A percentile compares a stretch with the other conserved stretches of the same genome.
Conservation (phyloP, 2,888 invertebrate genomes). For the Cheilosia soror region DNA sequence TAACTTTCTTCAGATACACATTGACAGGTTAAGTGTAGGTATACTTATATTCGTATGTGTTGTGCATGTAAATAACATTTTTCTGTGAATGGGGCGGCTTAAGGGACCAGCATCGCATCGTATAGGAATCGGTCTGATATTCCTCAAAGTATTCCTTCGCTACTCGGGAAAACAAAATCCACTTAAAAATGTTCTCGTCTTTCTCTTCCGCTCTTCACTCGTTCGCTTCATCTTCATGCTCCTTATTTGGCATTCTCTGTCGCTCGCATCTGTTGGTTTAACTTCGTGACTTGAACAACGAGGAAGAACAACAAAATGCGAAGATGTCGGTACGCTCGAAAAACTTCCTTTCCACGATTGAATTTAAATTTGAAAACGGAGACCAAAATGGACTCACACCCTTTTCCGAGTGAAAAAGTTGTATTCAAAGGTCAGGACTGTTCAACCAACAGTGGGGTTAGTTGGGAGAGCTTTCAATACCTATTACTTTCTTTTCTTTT, state of each 20-base stretch:
- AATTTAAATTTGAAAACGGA: conserved; percentile 68
- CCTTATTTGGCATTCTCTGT: conserved; percentile 31
- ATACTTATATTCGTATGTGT: too few relatives aligned
- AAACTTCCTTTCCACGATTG: conserved; percentile 61
- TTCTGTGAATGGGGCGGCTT: conserved; percentile 16
- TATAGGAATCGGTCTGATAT: conserved; percentile 15
- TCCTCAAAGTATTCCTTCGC: conserved; percentile 2
- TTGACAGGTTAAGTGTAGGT: conserved; percentile 58
- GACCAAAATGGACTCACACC: conserved; percentile 50
- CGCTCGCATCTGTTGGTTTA: conserved; percentile 46
- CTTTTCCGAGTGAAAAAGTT: conserved; percentile 6
- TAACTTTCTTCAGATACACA: conserved; percentile 32
- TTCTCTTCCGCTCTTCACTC: conserved; percentile 25
- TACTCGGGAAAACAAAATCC: conserved; percentile 67
- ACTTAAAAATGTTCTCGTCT: conserved; percentile 60
- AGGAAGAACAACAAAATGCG: conserved; percentile 51
- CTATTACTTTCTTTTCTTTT: too few relatives aligned
- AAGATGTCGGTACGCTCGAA: conserved; percentile 59
- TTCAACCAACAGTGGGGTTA: conserved; percentile 19
- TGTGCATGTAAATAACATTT: conserved; percentile 9
- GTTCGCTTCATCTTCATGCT: background rate
- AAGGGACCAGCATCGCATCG: background rate
- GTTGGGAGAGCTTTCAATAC: too few relatives aligned
- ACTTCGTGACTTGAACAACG: conserved; percentile 52
- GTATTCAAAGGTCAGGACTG: conserved; percentile 2